Evolutionary conservation across 1,140 invertebrate genomes (phyloP).

Genomic region (Idris sp.): DNA sequence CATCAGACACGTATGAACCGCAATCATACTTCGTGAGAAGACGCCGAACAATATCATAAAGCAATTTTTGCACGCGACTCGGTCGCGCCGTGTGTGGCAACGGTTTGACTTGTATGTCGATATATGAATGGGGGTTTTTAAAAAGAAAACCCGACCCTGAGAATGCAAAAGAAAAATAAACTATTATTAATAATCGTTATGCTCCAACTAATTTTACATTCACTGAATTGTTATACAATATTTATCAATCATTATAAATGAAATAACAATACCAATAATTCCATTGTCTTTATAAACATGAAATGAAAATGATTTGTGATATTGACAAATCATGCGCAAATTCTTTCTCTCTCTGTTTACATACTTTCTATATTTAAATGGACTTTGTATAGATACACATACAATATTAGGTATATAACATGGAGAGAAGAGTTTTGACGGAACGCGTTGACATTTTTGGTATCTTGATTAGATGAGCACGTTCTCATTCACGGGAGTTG

Average conservation of each 20-base stretch:
- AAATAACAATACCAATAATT: conserved; percentile 21
- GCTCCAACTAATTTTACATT: conserved; percentile 18
- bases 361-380: conserved; percentile 1
- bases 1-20: conserved; percentile 50
- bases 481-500: conserved; percentile 12
- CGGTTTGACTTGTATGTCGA: not conserved
- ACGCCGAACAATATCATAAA: conserved; percentile 34
- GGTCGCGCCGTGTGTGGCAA: conserved; percentile 19
- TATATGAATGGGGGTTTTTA: conserved; percentile 1
- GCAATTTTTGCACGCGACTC: conserved; percentile 23
- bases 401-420: no score
- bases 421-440: not conserved
- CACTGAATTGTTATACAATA: not conserved
- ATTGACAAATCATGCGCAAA: conserved; percentile 23
- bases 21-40: conserved; percentile 46
- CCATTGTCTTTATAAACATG: conserved; percentile 25
- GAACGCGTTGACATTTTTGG: conserved; percentile 4
- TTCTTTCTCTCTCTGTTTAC: conserved; percentile 4
- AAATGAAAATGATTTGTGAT: conserved; percentile 17
- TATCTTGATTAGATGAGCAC: conserved; percentile 4
- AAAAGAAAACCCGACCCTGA: not conserved
- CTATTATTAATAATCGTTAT: not conserved
- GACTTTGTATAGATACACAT: no score
- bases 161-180: conserved; percentile 16
- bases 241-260: not conserved